Base-by-base conservation (phyloP, 2,888 invertebrate genomes). In the Temnothorax rugatulus region DNA sequence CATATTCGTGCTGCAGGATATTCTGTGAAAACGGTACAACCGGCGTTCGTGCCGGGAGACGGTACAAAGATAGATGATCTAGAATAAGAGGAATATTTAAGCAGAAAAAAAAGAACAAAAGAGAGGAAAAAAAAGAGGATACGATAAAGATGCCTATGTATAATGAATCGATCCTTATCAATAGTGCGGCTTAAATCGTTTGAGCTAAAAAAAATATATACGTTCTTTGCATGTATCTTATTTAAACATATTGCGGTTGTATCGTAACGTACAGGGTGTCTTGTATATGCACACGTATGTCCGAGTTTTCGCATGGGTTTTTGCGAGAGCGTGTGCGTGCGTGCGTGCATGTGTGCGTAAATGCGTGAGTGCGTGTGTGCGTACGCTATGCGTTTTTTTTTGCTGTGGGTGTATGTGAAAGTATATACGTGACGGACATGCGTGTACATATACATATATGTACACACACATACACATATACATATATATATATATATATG, bases 251-350 rank as follows among this genome's bases (percentile, higher is more conserved):
- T 86, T 86, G 82, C 86, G 71, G 84, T 86, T 87, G 88, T 88
- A 85, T 68, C 86, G 64, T 87, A 87, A 89, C 79, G 86, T 88
- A 89, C 89, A 85, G 88, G 82, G 88, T 91, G 90, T 87, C 87
- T 89, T 91, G 89, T 91, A 89, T 90, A 90, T 91, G 90, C 77
- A 90, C 89, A 88, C 86, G 85, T 87, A 90, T 92, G 29, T 81
- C 47, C 18, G 47, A 73, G n/a, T 38, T 47, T 79, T n/a, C 13
- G 44, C 34, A 15, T 47, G 34, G 21, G 21, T 44, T 52, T 52
- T 52, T 57, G 54, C 29, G 52, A 25, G 52, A 29, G 41, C 21
- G 50, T 1, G n/a, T 34, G 29, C 11, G 50, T 29, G 38, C 38
- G 41, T 54, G 52, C 13, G 41, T 68, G 66, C 18, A 4, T 38